phyloP scores from a whole-genome alignment of 2,888 invertebrate genomes.

The Callyntrura guangdongensis region DNA sequence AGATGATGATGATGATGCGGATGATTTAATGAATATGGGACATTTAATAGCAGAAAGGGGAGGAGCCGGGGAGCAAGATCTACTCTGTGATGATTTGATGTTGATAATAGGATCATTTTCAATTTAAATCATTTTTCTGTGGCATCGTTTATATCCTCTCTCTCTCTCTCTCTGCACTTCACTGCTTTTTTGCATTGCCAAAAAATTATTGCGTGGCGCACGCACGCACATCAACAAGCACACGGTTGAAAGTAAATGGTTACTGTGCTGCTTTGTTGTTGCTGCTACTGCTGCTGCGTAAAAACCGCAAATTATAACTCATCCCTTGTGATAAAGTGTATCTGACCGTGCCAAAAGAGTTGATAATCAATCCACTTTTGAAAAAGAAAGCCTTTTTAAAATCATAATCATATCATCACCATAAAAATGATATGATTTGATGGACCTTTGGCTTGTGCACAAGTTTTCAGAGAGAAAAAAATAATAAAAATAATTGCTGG shows the following conservation, averaged over 20 bases:
- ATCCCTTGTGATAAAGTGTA: neutral
- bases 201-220: conserved; percentile 15
- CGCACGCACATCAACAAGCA: conserved; percentile 14
- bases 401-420: neutral
- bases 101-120: neutral
- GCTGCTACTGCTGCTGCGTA: neutral
- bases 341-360: conserved; percentile 41
- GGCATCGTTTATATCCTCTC: too few species aligned
- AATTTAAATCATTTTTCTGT: too few species aligned
- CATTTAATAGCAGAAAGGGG: neutral
- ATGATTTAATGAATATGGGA: conserved; percentile 13
- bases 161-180: neutral
- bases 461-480: conserved; percentile 15
- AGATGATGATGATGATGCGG: neutral
- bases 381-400: neutral
- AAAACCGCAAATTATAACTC: conserved; percentile 19
- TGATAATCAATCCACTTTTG: conserved; percentile 1
- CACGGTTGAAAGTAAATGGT: too few species aligned
- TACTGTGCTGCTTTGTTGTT: neutral
- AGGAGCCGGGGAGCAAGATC: neutral
- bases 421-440: neutral
- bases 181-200: neutral
- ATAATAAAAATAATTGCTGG: neutral
- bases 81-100: too few species aligned
- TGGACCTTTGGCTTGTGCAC: conserved; percentile 23